Base-by-base conservation (phyloP, 2,113 vertebrate genomes). In the Phylloscopus trochilus region DNA sequence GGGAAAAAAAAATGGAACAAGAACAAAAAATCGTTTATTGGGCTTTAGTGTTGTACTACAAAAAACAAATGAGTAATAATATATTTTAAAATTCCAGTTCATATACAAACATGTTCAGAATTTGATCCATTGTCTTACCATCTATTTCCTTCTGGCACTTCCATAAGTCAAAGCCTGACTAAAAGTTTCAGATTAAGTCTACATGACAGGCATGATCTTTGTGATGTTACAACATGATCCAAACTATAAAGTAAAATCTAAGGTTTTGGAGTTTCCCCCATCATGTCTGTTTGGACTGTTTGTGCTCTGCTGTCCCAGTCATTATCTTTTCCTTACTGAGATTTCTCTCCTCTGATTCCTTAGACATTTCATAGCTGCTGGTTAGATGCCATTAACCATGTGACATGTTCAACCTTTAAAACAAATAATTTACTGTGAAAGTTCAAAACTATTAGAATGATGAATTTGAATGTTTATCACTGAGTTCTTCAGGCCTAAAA, bases 381-480 rank as follows among this genome's bases (percentile, higher is more conserved):
- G 93, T 95, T 91, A 94, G 81, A 93, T 69, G 49, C 46, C 88
- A 47, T 81, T 93, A 66, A 66, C 59, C 41, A 27, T 78, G 24
- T 83, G 78, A 87, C 64, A 58, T 62, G 55, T 67, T 95, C 92
- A 96, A 87, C 70, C 90, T 96, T 96, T 95, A 93, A 80, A 96
- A 87, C 35, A 93, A 96, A 84, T 93, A 89, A 91, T 92, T 93
- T 93, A 89, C 37, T 94, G 47, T 91, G 90, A 96, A 94, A 86
- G 68, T 68, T 94, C 88, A 74, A 67, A 87, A 88, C 84, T 75
- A 72, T 70, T 92, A 90, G 47, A 96, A 78, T 64, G 31, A 84
- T 87, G 28, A 75, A 82, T 88, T 76, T 23, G 30, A 92, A 70
- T 87, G 64, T 83, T 91, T 81, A 74, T 76, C 78, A 47, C 30